These are phyloP conservation scores for Coptodon bakossiorum DNA, from an alignment of 2,113 vertebrate species.

Conservation along the genomic window DNA sequence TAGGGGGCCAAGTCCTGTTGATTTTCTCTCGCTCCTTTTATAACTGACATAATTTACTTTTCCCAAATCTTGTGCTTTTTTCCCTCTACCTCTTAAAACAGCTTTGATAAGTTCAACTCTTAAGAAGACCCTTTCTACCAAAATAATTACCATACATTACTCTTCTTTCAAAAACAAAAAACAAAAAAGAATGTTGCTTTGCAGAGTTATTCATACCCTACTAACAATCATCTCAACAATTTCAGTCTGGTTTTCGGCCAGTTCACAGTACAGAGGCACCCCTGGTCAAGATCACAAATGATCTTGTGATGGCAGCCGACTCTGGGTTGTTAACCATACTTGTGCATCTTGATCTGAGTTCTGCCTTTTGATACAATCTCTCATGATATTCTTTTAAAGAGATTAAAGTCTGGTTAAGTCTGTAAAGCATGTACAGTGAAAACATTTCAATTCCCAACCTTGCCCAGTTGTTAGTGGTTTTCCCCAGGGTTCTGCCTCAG, in stretches of 20 bases:
- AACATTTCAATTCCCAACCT: background rate
- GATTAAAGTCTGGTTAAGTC: background rate
- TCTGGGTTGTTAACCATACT: background rate
- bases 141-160: background rate
- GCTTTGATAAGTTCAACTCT: background rate
- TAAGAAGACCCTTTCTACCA: background rate
- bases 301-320: background rate
- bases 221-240: background rate
- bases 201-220: background rate
- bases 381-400: background rate
- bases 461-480: background rate
- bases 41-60: background rate
- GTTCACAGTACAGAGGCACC: background rate
- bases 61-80: fast-evolving
- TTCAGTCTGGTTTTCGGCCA: background rate
- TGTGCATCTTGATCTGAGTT: background rate
- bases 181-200: background rate
- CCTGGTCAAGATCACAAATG: background rate
- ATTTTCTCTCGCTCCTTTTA: background rate
- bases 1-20: background rate
- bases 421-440: background rate
- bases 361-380: background rate
- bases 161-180: background rate
- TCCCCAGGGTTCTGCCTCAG: fast-evolving
- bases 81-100: fast-evolving